phyloP scores from a whole-genome alignment of 2,888 invertebrate genomes.

The Athetis lepigone region DNA sequence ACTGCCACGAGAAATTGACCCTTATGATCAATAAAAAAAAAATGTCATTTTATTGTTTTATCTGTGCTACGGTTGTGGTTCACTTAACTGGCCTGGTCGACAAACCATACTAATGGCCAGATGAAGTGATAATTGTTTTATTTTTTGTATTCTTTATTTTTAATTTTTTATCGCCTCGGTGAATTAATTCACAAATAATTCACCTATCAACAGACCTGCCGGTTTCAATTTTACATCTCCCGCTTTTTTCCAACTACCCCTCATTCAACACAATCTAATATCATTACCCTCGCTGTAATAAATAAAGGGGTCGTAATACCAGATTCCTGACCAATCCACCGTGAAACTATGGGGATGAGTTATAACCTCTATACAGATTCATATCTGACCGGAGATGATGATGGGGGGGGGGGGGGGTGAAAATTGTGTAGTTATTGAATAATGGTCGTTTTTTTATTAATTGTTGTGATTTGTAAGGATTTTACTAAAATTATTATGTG shows the following conservation, averaged over 20 bases:
- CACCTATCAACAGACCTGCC: no score
- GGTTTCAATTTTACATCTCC: slow-evolving; percentile 7
- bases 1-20: no score
- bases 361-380: slow-evolving; percentile 65
- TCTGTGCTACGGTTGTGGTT: no score
- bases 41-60: no score
- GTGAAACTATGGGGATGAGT: slow-evolving; percentile 75
- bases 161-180: no score
- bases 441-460: slow-evolving; percentile 51
- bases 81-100: no score
- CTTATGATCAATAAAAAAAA: no score
- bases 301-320: slow-evolving; percentile 59
- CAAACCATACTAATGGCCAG: no score
- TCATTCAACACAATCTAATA: slow-evolving; percentile 15
- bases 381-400: slow-evolving; percentile 60
- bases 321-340: slow-evolving; percentile 71
- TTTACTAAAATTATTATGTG: no score
- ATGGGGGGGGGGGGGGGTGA: slow-evolving; percentile 44
- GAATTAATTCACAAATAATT: no score
- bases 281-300: slow-evolving; percentile 41
- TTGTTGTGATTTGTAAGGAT: slow-evolving; percentile 4
- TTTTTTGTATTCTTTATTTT: no score
- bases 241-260: slow-evolving; percentile 20
- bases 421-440: slow-evolving; percentile 43
- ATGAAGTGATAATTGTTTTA: no score